A percentile compares a stretch with the other conserved stretches of the same genome.
These are phyloP conservation scores for Incurvaria masculella DNA, from an alignment of 2,888 invertebrate species.

Conservation along the genomic window DNA sequence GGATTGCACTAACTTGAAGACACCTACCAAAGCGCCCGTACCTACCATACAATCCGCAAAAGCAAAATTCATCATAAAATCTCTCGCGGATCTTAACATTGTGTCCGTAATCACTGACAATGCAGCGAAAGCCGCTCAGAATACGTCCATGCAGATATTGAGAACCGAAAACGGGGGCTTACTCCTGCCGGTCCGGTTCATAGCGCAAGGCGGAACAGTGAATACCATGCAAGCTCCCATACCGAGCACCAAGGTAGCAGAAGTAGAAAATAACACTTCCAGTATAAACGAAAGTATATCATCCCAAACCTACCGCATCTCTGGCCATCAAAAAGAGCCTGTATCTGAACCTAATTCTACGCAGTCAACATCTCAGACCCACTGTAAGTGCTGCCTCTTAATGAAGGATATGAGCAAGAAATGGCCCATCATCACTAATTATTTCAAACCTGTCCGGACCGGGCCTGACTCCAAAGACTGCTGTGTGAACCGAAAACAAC, in stretches of 20 bases:
- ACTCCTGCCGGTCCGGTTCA: not conserved
- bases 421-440: slow-evolving; percentile 31
- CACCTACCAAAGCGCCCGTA: not conserved
- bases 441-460: slow-evolving; percentile 21
- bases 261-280: no score
- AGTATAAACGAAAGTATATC: no score
- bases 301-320: no score
- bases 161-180: not conserved
- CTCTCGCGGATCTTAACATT: no score
- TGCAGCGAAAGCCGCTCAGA: not conserved
- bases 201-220: not conserved
- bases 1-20: not conserved
- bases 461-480: slow-evolving; percentile 18
- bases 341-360: no score
- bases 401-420: slow-evolving; percentile 27
- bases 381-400: slow-evolving; percentile 35
- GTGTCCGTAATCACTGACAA: no score
- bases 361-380: slow-evolving; percentile 17
- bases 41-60: no score
- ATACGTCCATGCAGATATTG: not conserved
- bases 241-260: not conserved
- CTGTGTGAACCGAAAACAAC: slow-evolving; percentile 27
- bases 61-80: no score
- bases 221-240: not conserved
- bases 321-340: no score